Evolutionary conservation across 1,140 invertebrate genomes (phyloP).

Genomic region (Penaeus chinensis): DNA sequence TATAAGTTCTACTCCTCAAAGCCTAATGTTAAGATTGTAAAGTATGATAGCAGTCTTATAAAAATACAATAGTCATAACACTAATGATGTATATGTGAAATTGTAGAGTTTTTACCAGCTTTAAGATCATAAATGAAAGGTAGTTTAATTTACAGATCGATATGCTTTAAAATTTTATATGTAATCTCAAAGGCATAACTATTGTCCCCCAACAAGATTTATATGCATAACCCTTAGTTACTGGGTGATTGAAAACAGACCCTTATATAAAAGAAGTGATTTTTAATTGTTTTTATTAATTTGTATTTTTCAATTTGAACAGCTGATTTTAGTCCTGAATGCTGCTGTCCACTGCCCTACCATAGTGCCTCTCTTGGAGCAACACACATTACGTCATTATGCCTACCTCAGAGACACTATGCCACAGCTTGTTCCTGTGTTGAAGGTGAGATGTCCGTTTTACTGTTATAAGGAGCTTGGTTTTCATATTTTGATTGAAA

Average conservation of each 20-base stretch:
- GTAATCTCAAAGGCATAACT: no score
- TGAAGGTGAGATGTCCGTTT: slow-evolving; percentile 43
- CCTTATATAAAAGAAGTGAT: no score
- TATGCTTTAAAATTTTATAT: no score
- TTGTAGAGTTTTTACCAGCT: no score
- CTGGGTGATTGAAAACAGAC: no score
- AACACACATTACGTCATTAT: slow-evolving; percentile 93
- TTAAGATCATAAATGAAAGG: neutral
- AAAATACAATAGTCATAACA: no score
- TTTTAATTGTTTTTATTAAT: slow-evolving; percentile 27
- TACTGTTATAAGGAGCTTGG: neutral
- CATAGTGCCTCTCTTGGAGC: slow-evolving; percentile 91
- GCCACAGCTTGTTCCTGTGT: slow-evolving; percentile 86
- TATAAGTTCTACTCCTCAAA: no score
- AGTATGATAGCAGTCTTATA: no score
- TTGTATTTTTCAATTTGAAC: slow-evolving; percentile 82
- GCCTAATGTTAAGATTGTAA: no score
- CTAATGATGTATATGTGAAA: no score
- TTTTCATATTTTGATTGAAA: neutral
- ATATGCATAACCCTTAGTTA: no score
- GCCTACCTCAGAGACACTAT: slow-evolving; percentile 93
- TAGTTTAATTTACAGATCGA: neutral
- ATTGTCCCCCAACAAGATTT: no score
- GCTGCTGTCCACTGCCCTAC: slow-evolving; percentile 90
- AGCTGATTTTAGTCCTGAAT: slow-evolving; percentile 92